These are phyloP conservation scores for Psittacula cyanocephala DNA, from an alignment of 2,113 vertebrate species.

Conservation along the genomic window DNA sequence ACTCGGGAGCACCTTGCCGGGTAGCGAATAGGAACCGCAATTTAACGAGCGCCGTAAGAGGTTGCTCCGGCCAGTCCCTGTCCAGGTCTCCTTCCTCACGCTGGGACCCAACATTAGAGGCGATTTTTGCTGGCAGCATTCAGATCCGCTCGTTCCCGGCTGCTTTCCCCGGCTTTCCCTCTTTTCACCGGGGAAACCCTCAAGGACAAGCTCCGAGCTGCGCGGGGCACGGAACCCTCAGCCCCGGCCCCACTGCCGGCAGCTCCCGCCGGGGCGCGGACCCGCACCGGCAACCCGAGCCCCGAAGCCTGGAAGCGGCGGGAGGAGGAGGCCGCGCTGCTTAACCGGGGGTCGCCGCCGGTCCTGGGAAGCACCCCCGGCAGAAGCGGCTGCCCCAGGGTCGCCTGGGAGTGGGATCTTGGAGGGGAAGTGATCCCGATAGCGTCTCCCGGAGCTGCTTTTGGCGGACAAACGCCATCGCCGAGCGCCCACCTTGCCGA, in stretches of 20 bases:
- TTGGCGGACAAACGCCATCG: not conserved
- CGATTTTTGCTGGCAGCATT: not conserved
- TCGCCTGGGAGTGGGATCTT: fast-evolving
- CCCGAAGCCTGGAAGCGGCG: not conserved
- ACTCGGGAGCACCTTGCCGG: not conserved
- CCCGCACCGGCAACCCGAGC: not conserved
- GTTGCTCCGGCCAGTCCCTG: not conserved
- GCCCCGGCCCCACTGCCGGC: not conserved
- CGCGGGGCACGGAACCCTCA: not conserved
- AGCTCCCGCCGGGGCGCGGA: not conserved
- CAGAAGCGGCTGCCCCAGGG: not conserved
- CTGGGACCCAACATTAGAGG: not conserved
- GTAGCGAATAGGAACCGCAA: not conserved
- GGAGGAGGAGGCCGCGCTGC: not conserved
- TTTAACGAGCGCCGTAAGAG: not conserved
- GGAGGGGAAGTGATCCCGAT: not conserved
- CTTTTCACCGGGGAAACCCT: too few species aligned
- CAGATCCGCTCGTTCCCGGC: not conserved
- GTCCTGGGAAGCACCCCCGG: not conserved
- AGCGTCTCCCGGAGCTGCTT: not conserved
- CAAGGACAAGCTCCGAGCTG: not conserved
- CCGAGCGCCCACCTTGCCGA: not conserved
- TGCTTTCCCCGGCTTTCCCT: too few species aligned
- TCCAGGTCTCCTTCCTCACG: not conserved
- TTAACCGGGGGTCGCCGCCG: not conserved